phyloP scores from a whole-genome alignment of 1,140 invertebrate genomes.

The Zeugodacus cucurbitae region DNA sequence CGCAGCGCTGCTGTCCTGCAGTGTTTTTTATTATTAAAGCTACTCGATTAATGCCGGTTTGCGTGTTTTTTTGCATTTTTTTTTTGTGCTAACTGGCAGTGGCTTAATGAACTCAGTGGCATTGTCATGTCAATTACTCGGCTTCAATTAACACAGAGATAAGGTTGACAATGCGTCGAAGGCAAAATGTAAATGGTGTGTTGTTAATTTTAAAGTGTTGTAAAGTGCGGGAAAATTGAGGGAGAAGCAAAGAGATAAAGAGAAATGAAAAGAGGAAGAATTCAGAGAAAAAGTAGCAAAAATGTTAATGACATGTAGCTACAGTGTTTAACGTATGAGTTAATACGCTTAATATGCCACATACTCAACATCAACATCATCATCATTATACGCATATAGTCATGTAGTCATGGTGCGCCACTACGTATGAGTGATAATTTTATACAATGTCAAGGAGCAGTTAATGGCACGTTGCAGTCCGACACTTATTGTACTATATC shows the following conservation, averaged over 20 bases:
- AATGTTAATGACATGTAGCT: too few relatives aligned
- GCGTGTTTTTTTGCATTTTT: neutral
- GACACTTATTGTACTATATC: neutral
- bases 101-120: conserved; percentile 4
- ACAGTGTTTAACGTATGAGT: neutral
- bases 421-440: neutral
- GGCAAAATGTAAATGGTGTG: neutral
- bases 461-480: neutral
- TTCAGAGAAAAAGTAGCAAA: too few relatives aligned
- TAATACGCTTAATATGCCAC: neutral
- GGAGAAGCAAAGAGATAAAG: neutral
- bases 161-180: neutral
- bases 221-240: neutral
- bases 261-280: neutral
- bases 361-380: neutral
- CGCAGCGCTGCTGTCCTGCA: neutral
- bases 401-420: neutral
- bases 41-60: neutral
- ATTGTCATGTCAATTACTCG: conserved; percentile 25
- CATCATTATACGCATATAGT: neutral
- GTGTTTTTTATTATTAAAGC: neutral
- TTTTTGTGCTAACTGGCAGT: neutral
- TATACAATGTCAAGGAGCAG: neutral
- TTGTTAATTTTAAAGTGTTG: conserved; percentile 19
- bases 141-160: conserved; percentile 1